Percentiles rank a stretch among this genome's conserved stretches.
These are phyloP conservation scores for Channa striata DNA, from an alignment of 2,797 vertebrate species.

Conservation along the genomic window DNA sequence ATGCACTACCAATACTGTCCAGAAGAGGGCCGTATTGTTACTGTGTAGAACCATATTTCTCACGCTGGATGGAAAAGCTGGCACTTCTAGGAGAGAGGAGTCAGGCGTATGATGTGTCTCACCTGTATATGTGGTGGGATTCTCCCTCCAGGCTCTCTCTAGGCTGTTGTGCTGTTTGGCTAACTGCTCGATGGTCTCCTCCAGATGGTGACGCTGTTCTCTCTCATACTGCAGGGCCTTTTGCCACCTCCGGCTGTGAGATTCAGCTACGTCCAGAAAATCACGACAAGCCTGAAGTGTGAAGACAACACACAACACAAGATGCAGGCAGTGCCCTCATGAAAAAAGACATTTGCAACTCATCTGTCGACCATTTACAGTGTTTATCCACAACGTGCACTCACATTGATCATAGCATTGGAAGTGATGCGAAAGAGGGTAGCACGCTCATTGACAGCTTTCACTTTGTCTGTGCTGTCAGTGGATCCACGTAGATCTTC, in stretches of 20 bases:
- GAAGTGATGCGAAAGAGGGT: conserved; percentile 98
- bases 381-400: conserved; percentile 25
- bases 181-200: conserved; percentile 96
- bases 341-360: conserved; percentile 5
- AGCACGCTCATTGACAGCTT: conserved; percentile 92
- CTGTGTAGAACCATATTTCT: neutral
- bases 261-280: conserved; percentile 94
- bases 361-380: neutral
- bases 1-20: conserved; percentile 15
- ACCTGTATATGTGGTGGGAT: conserved; percentile 82
- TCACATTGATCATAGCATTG: conserved; percentile 99
- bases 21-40: conserved; percentile 36
- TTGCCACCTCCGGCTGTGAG: conserved; percentile 95
- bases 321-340: conserved; percentile 3
- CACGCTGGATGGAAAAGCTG: neutral
- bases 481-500: conserved; percentile 88
- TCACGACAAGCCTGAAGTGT: conserved; percentile 92
- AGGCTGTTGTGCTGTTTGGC: conserved; percentile 98
- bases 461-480: conserved; percentile 91
- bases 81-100: neutral
- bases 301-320: conserved; percentile 43
- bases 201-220: conserved; percentile 93
- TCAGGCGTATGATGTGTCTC: conserved; percentile 13
- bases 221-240: conserved; percentile 94
- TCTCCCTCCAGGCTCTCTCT: conserved; percentile 92